Evolutionary conservation across 2,888 invertebrate species (phyloP).

Genomic region (Diarsia dahlii): DNA sequence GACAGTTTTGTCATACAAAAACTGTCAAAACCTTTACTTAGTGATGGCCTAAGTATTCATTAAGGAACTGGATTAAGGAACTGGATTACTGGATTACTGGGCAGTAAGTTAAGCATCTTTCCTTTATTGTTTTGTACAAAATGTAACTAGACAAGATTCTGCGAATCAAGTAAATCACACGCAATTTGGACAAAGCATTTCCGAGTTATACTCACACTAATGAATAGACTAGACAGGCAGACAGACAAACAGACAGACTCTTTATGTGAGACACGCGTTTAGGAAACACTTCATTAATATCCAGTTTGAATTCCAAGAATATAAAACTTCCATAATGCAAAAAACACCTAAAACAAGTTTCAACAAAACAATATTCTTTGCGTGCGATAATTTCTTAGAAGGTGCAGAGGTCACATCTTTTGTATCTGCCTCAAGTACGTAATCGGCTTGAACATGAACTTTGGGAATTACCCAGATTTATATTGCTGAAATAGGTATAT

Average conservation of each 20-base stretch:
- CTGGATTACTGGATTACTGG: too few relatives aligned
- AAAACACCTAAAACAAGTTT: conserved; percentile 22
- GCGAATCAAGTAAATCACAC: neutral
- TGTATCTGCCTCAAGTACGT: too few relatives aligned
- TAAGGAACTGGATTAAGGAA: too few relatives aligned
- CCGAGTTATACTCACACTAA: neutral
- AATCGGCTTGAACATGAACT: neutral
- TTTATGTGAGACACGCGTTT: neutral
- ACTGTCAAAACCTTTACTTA: too few relatives aligned
- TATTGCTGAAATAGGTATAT: too few relatives aligned
- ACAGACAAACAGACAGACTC: too few relatives aligned
- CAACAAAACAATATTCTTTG: neutral
- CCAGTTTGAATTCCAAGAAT: conserved; percentile 16
- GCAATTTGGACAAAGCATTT: neutral
- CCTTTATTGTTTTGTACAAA: neutral
- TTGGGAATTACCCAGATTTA: neutral
- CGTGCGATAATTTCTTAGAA: conserved; percentile 23
- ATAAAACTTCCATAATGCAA: neutral
- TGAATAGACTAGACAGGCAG: neutral
- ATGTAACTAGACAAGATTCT: too few relatives aligned
- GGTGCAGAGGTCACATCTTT: neutral
- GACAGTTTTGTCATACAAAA: too few relatives aligned
- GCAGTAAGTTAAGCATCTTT: too few relatives aligned
- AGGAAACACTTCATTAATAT: neutral
- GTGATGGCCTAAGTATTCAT: too few relatives aligned